These are phyloP conservation scores for Didymodactylos carnosus DNA, from an alignment of 2,888 invertebrate genomes.

Conservation along the genomic window DNA sequence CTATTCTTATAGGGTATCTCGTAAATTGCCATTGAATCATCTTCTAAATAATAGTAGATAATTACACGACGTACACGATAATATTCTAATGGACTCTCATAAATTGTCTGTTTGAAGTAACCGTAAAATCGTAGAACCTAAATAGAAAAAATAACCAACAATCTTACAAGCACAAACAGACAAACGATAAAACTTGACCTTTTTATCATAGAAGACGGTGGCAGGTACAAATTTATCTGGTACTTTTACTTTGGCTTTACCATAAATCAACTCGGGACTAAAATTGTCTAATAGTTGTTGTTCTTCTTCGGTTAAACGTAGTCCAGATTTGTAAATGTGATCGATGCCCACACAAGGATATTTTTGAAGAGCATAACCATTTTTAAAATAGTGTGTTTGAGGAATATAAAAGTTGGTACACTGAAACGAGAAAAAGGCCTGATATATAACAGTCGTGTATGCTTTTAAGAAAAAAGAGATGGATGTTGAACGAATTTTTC, in stretches of 20 bases:
- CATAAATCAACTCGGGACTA: constrained; percentile 33
- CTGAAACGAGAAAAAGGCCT: background rate
- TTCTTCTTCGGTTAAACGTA: constrained; percentile 30
- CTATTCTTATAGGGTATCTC: constrained; percentile 34
- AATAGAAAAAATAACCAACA: background rate
- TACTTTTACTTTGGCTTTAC: constrained; percentile 32
- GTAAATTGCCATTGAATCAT: constrained; percentile 34
- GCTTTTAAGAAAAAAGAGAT: too few species aligned
- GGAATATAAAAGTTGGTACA: constrained; percentile 11
- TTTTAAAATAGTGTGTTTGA: constrained; percentile 30
- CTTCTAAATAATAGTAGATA: constrained; percentile 34
- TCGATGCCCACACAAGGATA: constrained; percentile 24
- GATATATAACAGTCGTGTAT: too few species aligned
- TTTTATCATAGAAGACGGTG: constrained; percentile 35
- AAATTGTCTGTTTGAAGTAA: constrained; percentile 59
- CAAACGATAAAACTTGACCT: too few species aligned
- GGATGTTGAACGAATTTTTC: too few species aligned
- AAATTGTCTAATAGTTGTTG: constrained; percentile 32
- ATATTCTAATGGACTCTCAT: constrained; percentile 50
- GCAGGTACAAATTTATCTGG: constrained; percentile 33
- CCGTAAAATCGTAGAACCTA: constrained; percentile 57
- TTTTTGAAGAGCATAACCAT: constrained; percentile 28
- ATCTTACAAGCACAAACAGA: too few species aligned
- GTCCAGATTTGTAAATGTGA: constrained; percentile 24
- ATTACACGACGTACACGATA: constrained; percentile 43